A percentile compares a stretch with the other conserved stretches of the same genome.
Evolutionary conservation across 2,797 vertebrate species (phyloP).

Genomic region (Hephaestus fuliginosus): DNA sequence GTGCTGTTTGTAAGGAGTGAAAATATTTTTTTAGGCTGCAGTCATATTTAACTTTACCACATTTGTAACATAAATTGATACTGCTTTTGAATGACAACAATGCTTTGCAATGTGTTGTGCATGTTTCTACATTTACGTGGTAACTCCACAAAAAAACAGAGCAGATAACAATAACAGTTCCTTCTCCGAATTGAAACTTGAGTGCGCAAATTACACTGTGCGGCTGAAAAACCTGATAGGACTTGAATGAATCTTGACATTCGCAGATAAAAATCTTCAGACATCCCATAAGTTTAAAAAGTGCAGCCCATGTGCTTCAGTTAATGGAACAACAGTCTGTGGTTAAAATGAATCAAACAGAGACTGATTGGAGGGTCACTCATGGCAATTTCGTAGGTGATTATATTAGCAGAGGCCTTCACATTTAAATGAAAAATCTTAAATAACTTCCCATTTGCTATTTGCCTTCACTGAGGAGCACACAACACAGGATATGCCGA

Average conservation of each 20-base stretch:
- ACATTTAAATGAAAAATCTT: slow-evolving; percentile 86
- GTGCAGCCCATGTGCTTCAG: slow-evolving; percentile 57
- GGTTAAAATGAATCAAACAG: slow-evolving; percentile 80
- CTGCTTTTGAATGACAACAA: neutral
- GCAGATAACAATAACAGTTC: neutral
- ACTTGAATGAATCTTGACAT: slow-evolving; percentile 57
- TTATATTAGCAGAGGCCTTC: slow-evolving; percentile 83
- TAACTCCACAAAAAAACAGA: neutral
- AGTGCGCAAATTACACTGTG: slow-evolving; percentile 19
- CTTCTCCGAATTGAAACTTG: slow-evolving; percentile 1
- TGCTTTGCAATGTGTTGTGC: neutral
- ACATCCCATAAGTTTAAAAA: slow-evolving; percentile 51
- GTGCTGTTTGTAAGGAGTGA: neutral
- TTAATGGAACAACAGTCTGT: slow-evolving; percentile 76
- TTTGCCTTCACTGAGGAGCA: slow-evolving; percentile 82
- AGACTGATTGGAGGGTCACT: slow-evolving; percentile 80
- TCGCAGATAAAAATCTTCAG: slow-evolving; percentile 49
- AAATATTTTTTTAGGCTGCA: neutral
- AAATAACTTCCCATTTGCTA: slow-evolving; percentile 85
- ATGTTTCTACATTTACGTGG: no score
- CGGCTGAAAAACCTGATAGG: slow-evolving; percentile 10
- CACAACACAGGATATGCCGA: slow-evolving; percentile 81
- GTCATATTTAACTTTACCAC: no score
- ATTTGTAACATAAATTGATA: neutral
- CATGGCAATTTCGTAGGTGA: slow-evolving; percentile 75